Base-by-base conservation (phyloP, 2,113 vertebrate genomes). In the Phylloscopus trochilus region DNA sequence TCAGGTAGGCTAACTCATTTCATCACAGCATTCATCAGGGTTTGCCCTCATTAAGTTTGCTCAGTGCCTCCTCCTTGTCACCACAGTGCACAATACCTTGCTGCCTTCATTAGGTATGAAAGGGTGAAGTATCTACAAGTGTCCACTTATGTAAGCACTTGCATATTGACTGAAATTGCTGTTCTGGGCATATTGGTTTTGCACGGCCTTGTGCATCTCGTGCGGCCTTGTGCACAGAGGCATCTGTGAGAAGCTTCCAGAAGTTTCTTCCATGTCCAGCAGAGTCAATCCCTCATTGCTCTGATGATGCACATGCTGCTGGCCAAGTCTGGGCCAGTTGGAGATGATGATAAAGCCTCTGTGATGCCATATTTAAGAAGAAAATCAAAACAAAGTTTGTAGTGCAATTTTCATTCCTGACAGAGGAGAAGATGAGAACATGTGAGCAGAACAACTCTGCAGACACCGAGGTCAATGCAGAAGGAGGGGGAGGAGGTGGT, bases 21-120 rank as follows among this genome's bases (percentile, higher is more conserved):
- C 11, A 47, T 75, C 66, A 15, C 17, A 17, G 44, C 0, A 0
- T 44, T 92, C 6, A 6, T 56, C 1, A 2, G 20, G 14, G 15
- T 35, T n/a, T 78, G 10, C 7, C 8, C 63, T 80, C 3, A 1
- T 35, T 52, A 53, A 55, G 12, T 53, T 86, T 90, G 23, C 30
- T 76, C 35, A 66, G 49, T 18, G 23, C 18, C 35, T 82, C 6
- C 24, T 74, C 17, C 53, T 64, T 82, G 60, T 24, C 74, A 49
- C 43, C 0, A 0, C 15, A 46, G 37, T 39, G 33, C 30, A 37
- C 18, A 83, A 2, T 17, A n/a, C 22, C 10, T 59, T 41, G 5
- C 22, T 75, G 11, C 49, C 17, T 79, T 87, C 33, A 27, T 68
- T 81, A 72, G 4, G 4, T 79, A 15, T 43, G 35, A 87, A 94